Percentiles rank a stretch among this genome's conserved stretches.
These are phyloP conservation scores for Gymnocheta viridis DNA, from an alignment of 2,888 invertebrate genomes.

Conservation along the genomic window DNA sequence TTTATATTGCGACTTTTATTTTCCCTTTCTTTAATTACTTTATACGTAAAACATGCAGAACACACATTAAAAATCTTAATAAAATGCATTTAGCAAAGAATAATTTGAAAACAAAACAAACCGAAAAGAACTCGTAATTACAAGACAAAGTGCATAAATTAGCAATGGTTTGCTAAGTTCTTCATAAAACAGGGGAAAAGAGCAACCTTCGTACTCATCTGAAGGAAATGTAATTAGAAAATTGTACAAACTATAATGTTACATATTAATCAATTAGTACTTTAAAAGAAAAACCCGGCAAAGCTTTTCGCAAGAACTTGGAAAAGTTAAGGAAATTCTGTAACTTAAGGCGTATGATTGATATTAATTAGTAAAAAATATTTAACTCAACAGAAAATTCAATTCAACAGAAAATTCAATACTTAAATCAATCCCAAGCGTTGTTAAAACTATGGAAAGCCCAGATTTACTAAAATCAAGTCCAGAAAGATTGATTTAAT, in stretches of 20 bases:
- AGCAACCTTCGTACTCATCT: background rate
- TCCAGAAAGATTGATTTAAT: too few relatives aligned
- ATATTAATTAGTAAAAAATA: background rate
- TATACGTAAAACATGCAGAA: constrained; percentile 40
- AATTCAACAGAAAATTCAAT: too few relatives aligned
- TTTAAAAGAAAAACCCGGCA: background rate
- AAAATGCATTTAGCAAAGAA: constrained; percentile 13
- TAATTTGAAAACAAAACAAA: constrained; percentile 22
- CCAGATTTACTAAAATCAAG: too few relatives aligned
- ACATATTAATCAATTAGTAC: constrained; percentile 41
- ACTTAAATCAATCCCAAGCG: too few relatives aligned
- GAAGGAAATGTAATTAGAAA: constrained; percentile 28
- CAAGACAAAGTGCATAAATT: constrained; percentile 65
- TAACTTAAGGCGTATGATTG: background rate
- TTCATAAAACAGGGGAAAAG: background rate
- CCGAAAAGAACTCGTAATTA: constrained; percentile 39
- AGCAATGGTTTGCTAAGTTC: constrained; percentile 57
- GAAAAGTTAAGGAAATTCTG: background rate
- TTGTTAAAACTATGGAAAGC: too few relatives aligned
- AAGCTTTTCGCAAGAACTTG: background rate
- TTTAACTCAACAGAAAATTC: too few relatives aligned
- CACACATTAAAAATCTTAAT: constrained; percentile 26
- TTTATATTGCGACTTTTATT: constrained; percentile 35
- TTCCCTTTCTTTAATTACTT: constrained; percentile 21
- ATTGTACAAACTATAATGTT: constrained; percentile 17